Evolutionary conservation across 2,113 vertebrate genomes (phyloP).

Genomic region (Monopterus albus): DNA sequence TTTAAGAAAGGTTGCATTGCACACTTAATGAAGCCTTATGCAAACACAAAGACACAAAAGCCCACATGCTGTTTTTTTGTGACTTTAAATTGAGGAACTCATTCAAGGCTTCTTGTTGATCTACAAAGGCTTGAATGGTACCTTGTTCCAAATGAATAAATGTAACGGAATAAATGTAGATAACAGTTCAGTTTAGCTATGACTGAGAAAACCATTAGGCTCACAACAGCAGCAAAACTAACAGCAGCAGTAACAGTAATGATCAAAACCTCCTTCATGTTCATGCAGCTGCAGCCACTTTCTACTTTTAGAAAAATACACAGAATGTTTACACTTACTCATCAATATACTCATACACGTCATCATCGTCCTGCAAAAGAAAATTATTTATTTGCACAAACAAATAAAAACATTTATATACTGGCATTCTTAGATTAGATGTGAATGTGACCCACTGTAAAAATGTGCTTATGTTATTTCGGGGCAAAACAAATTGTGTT

Average conservation of each 20-base stretch:
- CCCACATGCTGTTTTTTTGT: background rate
- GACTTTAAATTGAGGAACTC: background rate
- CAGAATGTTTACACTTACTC: constrained; percentile 70
- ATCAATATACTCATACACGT: constrained; percentile 81
- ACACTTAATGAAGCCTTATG: background rate
- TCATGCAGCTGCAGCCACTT: background rate
- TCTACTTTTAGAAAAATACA: no score
- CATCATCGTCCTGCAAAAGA: constrained; percentile 74
- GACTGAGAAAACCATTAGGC: no score
- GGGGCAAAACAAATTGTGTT: no score
- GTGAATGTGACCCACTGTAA: no score
- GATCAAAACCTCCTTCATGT: background rate
- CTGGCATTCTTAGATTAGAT: background rate
- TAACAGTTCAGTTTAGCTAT: background rate
- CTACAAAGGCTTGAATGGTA: background rate
- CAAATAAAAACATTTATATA: background rate
- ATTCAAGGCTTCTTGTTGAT: background rate
- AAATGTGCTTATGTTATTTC: no score
- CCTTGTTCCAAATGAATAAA: no score
- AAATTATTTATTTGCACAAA: constrained; percentile 10
- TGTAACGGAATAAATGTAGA: background rate
- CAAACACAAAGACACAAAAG: background rate
- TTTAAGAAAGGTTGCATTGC: background rate
- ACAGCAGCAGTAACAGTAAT: background rate
- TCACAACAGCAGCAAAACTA: constrained; percentile 46